These are phyloP conservation scores for Boloria euphrosyne DNA, from an alignment of 2,888 invertebrate genomes.

Conservation along the genomic window DNA sequence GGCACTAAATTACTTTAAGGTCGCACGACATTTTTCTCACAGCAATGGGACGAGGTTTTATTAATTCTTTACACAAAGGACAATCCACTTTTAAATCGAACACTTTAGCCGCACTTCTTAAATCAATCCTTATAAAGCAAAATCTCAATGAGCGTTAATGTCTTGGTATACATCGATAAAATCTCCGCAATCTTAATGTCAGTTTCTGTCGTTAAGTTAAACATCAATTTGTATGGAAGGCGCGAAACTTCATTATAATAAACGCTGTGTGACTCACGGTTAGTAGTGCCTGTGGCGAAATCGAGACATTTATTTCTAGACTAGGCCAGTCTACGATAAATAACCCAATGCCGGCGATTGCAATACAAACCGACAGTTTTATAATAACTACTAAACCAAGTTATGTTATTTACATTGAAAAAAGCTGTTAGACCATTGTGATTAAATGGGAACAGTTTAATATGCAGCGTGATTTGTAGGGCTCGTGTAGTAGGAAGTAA, in stretches of 20 bases:
- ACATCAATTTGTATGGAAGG: slow-evolving; percentile 44
- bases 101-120: slow-evolving; percentile 20
- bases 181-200: slow-evolving; percentile 37
- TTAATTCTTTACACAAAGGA: slow-evolving; percentile 14
- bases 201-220: slow-evolving; percentile 39
- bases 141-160: slow-evolving; percentile 30
- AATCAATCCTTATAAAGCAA: slow-evolving; percentile 34
- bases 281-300: slow-evolving; percentile 48
- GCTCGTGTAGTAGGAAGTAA: slow-evolving; percentile 71
- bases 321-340: slow-evolving; percentile 57
- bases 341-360: slow-evolving; percentile 57
- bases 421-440: slow-evolving; percentile 55
- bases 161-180: slow-evolving; percentile 35
- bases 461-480: slow-evolving; percentile 65
- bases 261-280: slow-evolving; percentile 45
- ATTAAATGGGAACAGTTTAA: slow-evolving; percentile 66
- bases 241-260: slow-evolving; percentile 46
- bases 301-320: slow-evolving; percentile 51
- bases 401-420: slow-evolving; percentile 44
- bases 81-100: slow-evolving; percentile 5
- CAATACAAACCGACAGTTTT: slow-evolving; percentile 63
- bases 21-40: background rate
- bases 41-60: background rate
- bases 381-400: slow-evolving; percentile 47
- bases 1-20: background rate